These are phyloP conservation scores for Pangasius sanitwongsei DNA, from an alignment of 2,797 vertebrate species.

Conservation along the genomic window DNA sequence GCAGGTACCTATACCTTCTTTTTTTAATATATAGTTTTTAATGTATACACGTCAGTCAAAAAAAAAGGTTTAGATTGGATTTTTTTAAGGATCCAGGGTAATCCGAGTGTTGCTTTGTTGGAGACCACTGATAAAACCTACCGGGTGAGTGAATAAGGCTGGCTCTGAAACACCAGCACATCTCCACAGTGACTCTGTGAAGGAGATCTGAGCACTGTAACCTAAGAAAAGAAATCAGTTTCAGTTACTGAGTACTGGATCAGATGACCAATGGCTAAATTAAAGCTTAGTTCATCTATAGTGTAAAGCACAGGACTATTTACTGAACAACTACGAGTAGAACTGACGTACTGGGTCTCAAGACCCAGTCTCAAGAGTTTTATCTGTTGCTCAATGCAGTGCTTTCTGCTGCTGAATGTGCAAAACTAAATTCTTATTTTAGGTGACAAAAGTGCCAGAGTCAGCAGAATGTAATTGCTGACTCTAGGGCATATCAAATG, in stretches of 20 bases:
- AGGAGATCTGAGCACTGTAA: conserved; percentile 68
- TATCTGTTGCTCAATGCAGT: not conserved
- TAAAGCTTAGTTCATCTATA: not conserved
- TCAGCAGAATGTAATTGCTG: not conserved
- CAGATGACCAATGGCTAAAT: not conserved
- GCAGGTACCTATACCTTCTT: not conserved
- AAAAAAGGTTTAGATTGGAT: not conserved
- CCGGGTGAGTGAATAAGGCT: conserved; percentile 90
- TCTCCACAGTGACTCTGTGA: conserved; percentile 81
- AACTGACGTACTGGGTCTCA: not conserved
- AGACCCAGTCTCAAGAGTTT: not conserved
- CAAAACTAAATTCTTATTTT: not conserved
- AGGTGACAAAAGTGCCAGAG: not conserved
- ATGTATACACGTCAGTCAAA: not conserved
- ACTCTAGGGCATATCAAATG: not conserved
- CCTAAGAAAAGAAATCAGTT: conserved; percentile 55
- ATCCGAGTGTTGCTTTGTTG: not conserved
- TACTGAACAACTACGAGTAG: not conserved
- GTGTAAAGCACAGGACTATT: not conserved
- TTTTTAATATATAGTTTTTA: not conserved
- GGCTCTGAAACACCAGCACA: conserved; percentile 89
- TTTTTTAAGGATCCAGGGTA: not conserved
- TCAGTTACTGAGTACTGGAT: not conserved
- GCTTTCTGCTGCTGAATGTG: not conserved
- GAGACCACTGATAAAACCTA: conserved; percentile 56